Conservation (phyloP, 2,113 vertebrate species). For the Daphoenositta chrysoptera region DNA sequence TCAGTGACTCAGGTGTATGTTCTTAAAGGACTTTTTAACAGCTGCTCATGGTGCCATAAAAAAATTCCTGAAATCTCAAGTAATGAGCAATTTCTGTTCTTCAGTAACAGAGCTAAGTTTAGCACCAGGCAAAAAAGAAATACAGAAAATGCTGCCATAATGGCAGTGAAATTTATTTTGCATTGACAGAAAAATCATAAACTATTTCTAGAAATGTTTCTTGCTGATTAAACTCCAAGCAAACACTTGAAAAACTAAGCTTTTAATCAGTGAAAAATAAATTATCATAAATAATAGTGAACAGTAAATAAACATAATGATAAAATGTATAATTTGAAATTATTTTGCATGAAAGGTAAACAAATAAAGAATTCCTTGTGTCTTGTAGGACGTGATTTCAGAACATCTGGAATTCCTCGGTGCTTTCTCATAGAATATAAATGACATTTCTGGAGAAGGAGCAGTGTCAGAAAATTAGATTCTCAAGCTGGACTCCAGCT, state of each 20-base stretch:
- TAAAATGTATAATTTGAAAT: background rate
- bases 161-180: background rate
- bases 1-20: background rate
- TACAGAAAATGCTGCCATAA: background rate
- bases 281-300: slow-evolving; percentile 7
- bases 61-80: background rate
- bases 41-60: background rate
- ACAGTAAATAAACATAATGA: background rate
- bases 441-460: background rate
- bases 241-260: background rate
- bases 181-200: background rate
- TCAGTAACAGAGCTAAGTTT: background rate
- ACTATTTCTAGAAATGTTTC: background rate
- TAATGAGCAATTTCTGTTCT: background rate
- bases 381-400: background rate
- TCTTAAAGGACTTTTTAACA: background rate
- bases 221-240: slow-evolving; percentile 14
- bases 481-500: background rate
- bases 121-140: background rate
- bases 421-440: background rate
- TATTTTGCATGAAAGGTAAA: slow-evolving; percentile 6
- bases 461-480: background rate
- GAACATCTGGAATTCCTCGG: background rate
- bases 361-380: background rate
- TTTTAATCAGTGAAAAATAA: slow-evolving; percentile 3